These are phyloP conservation scores for Carcharodon carcharias DNA, from an alignment of 2,797 vertebrate genomes.

Conservation along the genomic window DNA sequence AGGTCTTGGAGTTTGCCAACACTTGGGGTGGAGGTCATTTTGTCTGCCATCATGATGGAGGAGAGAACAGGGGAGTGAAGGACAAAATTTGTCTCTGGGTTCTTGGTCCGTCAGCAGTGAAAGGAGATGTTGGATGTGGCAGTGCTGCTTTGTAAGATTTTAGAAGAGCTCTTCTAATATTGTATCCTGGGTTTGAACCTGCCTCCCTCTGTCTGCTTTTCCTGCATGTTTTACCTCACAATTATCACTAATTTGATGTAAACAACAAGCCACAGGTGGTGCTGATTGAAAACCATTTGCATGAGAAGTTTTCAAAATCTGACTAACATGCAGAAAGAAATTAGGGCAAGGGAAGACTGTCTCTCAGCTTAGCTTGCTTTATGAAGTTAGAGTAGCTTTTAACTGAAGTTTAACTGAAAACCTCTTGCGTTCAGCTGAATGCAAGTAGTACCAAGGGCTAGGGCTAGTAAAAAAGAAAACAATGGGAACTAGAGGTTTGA, in stretches of 20 bases:
- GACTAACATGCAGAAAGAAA: neutral
- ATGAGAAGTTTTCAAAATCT: neutral
- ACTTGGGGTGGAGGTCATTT: neutral
- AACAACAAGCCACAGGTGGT: neutral
- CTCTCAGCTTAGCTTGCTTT: neutral
- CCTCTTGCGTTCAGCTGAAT: neutral
- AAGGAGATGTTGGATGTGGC: neutral
- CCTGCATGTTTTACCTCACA: neutral
- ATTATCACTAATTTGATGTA: neutral
- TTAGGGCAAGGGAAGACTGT: neutral
- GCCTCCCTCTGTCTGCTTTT: neutral
- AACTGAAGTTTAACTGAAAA: neutral
- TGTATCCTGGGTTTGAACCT: neutral
- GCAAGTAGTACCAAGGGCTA: neutral
- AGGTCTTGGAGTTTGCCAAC: neutral
- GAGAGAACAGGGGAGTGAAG: neutral
- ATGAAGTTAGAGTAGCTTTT: neutral
- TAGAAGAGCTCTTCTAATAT: neutral
- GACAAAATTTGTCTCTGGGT: neutral
- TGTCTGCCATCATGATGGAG: neutral
- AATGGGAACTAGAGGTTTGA: neutral
- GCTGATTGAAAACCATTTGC: neutral
- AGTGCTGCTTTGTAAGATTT: neutral
- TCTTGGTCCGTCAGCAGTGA: neutral
- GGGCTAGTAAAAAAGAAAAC: neutral